Evolutionary conservation across 2,888 invertebrate genomes (phyloP).

Genomic region (Laothoe populi): DNA sequence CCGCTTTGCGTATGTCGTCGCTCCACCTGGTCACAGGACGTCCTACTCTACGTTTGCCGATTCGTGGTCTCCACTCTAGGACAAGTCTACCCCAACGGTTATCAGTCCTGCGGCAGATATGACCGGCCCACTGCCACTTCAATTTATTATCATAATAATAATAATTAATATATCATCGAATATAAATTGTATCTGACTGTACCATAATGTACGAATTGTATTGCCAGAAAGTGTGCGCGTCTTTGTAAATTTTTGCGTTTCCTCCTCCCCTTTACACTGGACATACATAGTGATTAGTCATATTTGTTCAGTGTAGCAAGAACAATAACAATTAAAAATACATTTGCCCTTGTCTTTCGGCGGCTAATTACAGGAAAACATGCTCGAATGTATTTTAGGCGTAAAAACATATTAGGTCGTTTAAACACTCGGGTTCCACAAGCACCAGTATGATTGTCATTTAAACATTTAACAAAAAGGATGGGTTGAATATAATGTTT

Average conservation of each 20-base stretch:
- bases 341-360: constrained; percentile 40
- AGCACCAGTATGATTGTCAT: neutral
- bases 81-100: too few relatives aligned
- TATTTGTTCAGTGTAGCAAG: constrained; percentile 33
- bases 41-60: too few relatives aligned
- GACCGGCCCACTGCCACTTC: too few relatives aligned
- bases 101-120: too few relatives aligned
- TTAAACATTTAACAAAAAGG: neutral
- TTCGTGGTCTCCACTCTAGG: too few relatives aligned
- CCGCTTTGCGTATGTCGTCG: too few relatives aligned
- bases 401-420: constrained; percentile 48
- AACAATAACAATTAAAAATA: constrained; percentile 46
- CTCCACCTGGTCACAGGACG: too few relatives aligned
- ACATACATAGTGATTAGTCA: constrained; percentile 31
- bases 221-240: neutral
- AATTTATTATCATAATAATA: neutral
- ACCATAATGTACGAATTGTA: neutral
- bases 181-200: neutral
- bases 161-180: neutral
- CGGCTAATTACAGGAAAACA: constrained; percentile 47
- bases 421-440: constrained; percentile 39
- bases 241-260: neutral
- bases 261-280: neutral
- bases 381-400: constrained; percentile 47
- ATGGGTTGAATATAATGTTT: neutral